Base-by-base conservation (phyloP, 2,113 vertebrate genomes). In the Ciconia stormi region DNA sequence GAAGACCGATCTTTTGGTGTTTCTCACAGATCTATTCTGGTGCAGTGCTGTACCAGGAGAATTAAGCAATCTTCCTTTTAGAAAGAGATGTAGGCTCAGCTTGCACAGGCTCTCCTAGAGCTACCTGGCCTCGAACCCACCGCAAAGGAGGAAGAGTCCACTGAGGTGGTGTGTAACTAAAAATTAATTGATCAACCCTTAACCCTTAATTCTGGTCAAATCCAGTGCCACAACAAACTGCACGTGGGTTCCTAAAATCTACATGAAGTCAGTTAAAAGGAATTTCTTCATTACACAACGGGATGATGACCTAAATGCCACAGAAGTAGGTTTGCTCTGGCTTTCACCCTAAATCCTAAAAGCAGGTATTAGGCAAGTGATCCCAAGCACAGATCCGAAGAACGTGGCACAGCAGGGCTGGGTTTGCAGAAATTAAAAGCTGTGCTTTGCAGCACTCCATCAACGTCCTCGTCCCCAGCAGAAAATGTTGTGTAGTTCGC, bases 281-380 rank as follows among this genome's bases (percentile, higher is more conserved):
- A 95, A 96, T 96, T 90, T 78, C 20, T 10, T 25, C 91, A 40
- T 97, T 97, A 96, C 93, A 66, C 96, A 96, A 96, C 6, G 0
- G 59, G 82, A 47, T 18, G 76, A 46, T 4, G 83, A 53, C 87
- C 91, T 84, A 21, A 89, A 67, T 58, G 80, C 89, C 73, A 12
- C 42, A 18, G 17, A 27, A 95, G 46, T 2, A 81, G 59, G 86
- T 42, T 53, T 56, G 61, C 78, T 76, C 66, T 74, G 87, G 27
- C 80, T 94, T 95, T 76, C 27, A 1, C 77, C 72, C 58, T 21
- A 62, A 94, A 92, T 74, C 86, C 67, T 32, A 34, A 69, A 61
- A 91, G 83, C 73, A 40, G 77, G 73, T n/a, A 47, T 85, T 69
- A 67, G 70, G 84, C 44, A 20, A 87, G 32, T 1, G 81, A 84